Evolutionary conservation across 2,888 invertebrate genomes (phyloP), one percentile per base, ranked within the genome.

Genomic region (Frankliniella fusca): DNA sequence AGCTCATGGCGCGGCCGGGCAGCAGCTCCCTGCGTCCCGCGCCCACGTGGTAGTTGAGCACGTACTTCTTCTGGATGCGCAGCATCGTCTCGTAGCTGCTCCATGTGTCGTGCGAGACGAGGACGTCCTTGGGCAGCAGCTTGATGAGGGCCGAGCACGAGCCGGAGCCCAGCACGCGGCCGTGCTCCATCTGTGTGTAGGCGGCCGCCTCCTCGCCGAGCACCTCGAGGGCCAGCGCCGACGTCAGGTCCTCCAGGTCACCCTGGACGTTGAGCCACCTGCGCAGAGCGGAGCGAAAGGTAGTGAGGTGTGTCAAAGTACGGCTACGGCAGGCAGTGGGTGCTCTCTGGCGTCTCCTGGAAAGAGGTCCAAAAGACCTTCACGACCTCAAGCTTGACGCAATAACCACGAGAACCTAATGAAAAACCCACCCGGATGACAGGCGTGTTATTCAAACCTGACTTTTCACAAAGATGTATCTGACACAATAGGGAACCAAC

Each of bases 21-120:
- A 94, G 91, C 5, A 90, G 87, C 23, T 88, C 88, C 23, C 91
- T 89, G 20, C 70, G 27, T 23, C 83, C 84, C 9, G 61, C 65
- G 18, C 91, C 90, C 81, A 90, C 87, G 84, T 93, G 94, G 87
- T 93, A 95, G 83, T 92, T 92, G 81, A 97, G 92, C 86, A 93
- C 93, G 89, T 97, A 97, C 83, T 93, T 92, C 88, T 97, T 97
- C 86, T 95, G 89, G 61, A 97, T 91, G 83, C 96, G 91, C 83
- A 95, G 90, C 97, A 97, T 97, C 84, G 92, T 91, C 54, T 92
- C 90, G 87, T 94, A 96, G 84, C 93, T 93, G 86, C 89, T 90
- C 93, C 93, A 93, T 0, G 93, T 93, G 85, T 90, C 91, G 84
- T 94, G 93, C 0, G 92, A 88, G 0, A 90, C 89, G 86, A 90